A percentile compares a stretch with the other conserved stretches of the same genome.
Evolutionary conservation across 2,888 invertebrate species (phyloP).

Genomic region (Caenorhabditis wallacei): DNA sequence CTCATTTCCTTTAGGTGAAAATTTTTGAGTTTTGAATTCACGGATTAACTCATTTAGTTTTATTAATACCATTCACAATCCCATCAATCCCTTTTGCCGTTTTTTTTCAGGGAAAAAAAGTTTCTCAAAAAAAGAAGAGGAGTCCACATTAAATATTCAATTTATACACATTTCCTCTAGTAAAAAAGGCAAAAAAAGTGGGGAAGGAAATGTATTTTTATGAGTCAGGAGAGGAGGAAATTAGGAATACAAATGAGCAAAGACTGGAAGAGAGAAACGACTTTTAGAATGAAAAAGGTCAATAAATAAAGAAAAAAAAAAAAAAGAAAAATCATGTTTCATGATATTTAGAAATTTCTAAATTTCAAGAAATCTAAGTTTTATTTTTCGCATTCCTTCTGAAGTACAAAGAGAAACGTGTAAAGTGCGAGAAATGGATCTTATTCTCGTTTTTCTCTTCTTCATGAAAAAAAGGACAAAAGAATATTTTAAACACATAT

Average conservation of each 20-base stretch:
- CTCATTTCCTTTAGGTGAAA: too few species aligned
- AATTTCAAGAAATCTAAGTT: too few species aligned
- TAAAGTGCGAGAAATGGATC: slow-evolving; percentile 25
- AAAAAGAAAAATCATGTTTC: too few species aligned
- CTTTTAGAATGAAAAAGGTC: not conserved
- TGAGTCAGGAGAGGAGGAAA: slow-evolving; percentile 21
- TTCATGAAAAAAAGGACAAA: slow-evolving; percentile 28
- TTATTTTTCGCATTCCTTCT: too few species aligned
- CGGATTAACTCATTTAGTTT: too few species aligned
- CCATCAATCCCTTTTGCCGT: not conserved
- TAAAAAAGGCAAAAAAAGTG: not conserved
- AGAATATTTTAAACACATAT: slow-evolving; percentile 39
- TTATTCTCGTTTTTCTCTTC: not conserved
- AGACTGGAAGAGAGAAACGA: not conserved
- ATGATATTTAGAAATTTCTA: too few species aligned
- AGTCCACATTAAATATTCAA: slow-evolving; percentile 34
- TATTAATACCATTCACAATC: not conserved
- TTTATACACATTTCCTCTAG: slow-evolving; percentile 24
- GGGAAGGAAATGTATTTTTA: slow-evolving; percentile 11
- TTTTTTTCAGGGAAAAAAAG: too few species aligned
- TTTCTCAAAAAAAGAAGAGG: not conserved
- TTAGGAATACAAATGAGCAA: slow-evolving; percentile 14
- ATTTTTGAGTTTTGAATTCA: too few species aligned
- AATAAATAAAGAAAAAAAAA: not conserved
- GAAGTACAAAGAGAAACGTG: not conserved